Conservation (phyloP, 1,140 invertebrate genomes). For the Trichoplusia ni region DNA sequence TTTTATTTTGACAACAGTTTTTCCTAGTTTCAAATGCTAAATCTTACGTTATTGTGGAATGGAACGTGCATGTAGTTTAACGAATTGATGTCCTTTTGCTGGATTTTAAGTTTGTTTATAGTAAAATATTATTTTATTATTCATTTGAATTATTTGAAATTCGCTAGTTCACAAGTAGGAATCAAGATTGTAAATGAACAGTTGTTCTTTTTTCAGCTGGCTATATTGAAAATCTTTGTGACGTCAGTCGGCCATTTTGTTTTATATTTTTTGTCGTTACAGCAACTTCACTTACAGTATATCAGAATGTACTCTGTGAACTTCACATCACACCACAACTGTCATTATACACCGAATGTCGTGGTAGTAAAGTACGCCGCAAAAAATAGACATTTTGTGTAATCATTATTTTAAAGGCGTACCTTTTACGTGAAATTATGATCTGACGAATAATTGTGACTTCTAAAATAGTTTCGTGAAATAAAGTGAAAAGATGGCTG, state of each 20-base stretch:
- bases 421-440: conserved; percentile 49
- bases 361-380: conserved; percentile 37
- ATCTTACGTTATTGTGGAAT: no score
- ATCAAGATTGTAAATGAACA: no score
- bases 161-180: no score
- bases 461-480: conserved; percentile 20
- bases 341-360: conserved; percentile 19
- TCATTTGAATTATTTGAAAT: no score
- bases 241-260: conserved; percentile 23
- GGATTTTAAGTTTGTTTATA: no score
- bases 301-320: no score
- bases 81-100: no score
- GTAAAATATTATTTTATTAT: no score
- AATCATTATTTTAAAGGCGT: conserved; percentile 9
- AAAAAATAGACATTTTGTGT: conserved; percentile 24
- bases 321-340: not conserved
- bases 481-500: conserved; percentile 34
- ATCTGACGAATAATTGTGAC: conserved; percentile 55
- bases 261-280: conserved; percentile 25
- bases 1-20: no score
- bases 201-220: not conserved
- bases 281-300: no score
- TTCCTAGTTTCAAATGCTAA: no score
- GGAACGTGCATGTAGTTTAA: no score
- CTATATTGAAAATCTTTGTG: not conserved